phyloP scores from a whole-genome alignment of 2,797 vertebrate species.

The Rhynchotus rufescens region DNA sequence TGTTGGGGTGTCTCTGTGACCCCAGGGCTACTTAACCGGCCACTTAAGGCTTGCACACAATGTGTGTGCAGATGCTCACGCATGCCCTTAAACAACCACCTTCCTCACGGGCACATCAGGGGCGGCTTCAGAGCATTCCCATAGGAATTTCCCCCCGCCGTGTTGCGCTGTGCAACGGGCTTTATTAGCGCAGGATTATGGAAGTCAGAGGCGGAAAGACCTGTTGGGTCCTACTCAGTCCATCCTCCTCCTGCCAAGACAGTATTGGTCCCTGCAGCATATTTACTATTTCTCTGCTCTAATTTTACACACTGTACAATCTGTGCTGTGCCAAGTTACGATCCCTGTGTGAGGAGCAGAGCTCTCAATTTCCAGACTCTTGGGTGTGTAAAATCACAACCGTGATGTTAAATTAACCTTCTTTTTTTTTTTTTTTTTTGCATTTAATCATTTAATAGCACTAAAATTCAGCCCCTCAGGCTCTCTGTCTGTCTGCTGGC shows the following conservation, averaged over 20 bases:
- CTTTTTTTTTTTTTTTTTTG: not conserved
- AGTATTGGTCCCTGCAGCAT: constrained; percentile 68
- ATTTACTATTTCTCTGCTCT: constrained; percentile 63
- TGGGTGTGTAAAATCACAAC: constrained; percentile 75
- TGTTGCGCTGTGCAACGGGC: not conserved
- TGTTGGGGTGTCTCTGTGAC: rapidly evolving
- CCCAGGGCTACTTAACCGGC: not conserved
- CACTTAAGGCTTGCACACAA: rapidly evolving
- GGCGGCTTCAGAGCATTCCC: rapidly evolving
- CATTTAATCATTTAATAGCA: constrained; percentile 76
- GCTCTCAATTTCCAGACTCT: constrained; percentile 71
- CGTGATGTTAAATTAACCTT: constrained; percentile 63
- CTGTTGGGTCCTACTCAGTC: constrained; percentile 72
- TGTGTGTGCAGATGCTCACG: rapidly evolving
- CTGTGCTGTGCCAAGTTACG: constrained; percentile 66
- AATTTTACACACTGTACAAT: constrained; percentile 71
- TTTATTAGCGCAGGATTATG: constrained; percentile 62
- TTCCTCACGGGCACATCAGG: rapidly evolving
- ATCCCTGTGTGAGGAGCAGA: constrained; percentile 59
- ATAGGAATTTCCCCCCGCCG: not conserved
- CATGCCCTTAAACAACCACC: rapidly evolving
- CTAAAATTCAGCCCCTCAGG: constrained; percentile 73
- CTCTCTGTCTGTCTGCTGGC: constrained; percentile 65
- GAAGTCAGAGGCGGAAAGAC: constrained; percentile 69
- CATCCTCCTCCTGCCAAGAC: constrained; percentile 72